Percentiles rank a stretch among this genome's conserved stretches.
phyloP scores from a whole-genome alignment of 2,888 invertebrate genomes.

The Andricus quercusramuli region DNA sequence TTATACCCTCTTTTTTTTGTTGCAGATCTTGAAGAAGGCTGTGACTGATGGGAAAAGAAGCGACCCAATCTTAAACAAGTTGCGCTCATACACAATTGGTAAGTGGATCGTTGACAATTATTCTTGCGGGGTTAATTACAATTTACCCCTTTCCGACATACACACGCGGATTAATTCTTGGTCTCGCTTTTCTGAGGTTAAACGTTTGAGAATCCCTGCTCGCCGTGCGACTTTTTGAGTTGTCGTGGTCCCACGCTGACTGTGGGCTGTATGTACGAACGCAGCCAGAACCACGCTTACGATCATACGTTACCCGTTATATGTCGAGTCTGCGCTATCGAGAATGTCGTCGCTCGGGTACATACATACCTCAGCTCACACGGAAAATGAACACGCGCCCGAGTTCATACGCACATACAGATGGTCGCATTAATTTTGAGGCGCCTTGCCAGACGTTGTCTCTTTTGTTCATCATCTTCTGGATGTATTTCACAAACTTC shows the following conservation, averaged over 20 bases:
- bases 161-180: constrained; percentile 17
- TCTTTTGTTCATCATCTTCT: neutral
- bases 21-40: neutral
- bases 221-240: constrained; percentile 77
- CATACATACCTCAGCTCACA: constrained; percentile 45
- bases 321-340: constrained; percentile 57
- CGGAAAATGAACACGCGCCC: constrained; percentile 35
- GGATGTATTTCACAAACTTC: neutral
- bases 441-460: neutral
- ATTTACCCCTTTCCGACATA: constrained; percentile 3
- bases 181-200: constrained; percentile 30
- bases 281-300: constrained; percentile 45
- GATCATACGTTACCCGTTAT: constrained; percentile 57
- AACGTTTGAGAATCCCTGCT: constrained; percentile 72
- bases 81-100: neutral
- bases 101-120: constrained; percentile 17
- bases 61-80: neutral
- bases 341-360: constrained; percentile 56
- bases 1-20: neutral
- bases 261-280: constrained; percentile 64
- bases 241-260: constrained; percentile 76
- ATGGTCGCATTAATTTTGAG: constrained; percentile 8
- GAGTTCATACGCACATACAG: constrained; percentile 1
- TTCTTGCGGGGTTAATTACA: constrained; percentile 10
- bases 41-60: neutral